Conservation (phyloP, 2,888 invertebrate genomes). For the Ligdia adustata region DNA sequence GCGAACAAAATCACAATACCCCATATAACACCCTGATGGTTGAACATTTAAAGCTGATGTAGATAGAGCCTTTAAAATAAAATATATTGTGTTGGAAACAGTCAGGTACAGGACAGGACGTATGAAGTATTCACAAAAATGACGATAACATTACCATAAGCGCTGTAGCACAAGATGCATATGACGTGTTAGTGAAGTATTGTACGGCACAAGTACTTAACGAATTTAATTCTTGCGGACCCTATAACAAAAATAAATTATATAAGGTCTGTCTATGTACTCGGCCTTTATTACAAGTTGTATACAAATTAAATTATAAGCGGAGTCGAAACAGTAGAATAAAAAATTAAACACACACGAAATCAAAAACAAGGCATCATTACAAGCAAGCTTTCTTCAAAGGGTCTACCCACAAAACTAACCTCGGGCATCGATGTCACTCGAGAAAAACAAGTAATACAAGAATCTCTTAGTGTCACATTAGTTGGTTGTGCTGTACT, state of each 20-base stretch:
- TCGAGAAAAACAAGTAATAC: constrained; percentile 86
- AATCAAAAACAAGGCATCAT: no score
- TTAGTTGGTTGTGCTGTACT: constrained; percentile 86
- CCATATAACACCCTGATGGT: constrained; percentile 80
- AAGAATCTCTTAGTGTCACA: constrained; percentile 83
- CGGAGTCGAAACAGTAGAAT: no score
- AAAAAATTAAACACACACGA: no score
- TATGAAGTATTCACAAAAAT: no score
- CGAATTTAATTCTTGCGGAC: constrained; percentile 79
- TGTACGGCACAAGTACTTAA: constrained; percentile 80
- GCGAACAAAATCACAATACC: constrained; percentile 85
- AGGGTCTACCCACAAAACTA: no score
- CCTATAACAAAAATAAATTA: constrained; percentile 51
- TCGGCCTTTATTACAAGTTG: no score
- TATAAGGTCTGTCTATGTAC: background rate
- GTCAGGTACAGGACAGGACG: no score
- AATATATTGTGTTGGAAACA: background rate
- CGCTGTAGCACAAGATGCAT: constrained; percentile 76
- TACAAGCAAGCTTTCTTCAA: background rate
- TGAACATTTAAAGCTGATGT: constrained; percentile 75
- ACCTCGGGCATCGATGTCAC: constrained; percentile 80
- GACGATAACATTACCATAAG: constrained; percentile 71
- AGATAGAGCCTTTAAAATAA: constrained; percentile 60
- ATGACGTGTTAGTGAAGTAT: constrained; percentile 80
- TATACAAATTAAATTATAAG: no score